phyloP scores from a whole-genome alignment of 2,113 vertebrate genomes.

The Promerops cafer region DNA sequence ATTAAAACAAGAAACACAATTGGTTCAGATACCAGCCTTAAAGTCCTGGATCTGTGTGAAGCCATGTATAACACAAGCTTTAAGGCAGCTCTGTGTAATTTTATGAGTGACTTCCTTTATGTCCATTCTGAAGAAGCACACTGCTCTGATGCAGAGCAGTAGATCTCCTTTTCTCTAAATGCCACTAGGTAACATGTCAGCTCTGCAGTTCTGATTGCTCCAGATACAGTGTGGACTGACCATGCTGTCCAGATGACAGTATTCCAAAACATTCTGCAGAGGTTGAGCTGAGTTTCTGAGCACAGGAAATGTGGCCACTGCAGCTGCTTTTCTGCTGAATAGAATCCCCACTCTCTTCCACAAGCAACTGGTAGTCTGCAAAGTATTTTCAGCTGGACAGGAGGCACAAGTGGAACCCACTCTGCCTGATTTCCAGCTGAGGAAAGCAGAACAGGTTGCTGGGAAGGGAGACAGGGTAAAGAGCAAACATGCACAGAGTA shows the following conservation, averaged over 20 bases:
- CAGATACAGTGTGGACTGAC: neutral
- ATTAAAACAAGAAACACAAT: neutral
- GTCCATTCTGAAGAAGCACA: neutral
- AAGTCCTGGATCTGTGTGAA: neutral
- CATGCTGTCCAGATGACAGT: neutral
- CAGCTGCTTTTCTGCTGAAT: neutral
- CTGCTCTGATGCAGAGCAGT: neutral
- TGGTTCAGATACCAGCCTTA: neutral
- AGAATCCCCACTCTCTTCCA: neutral
- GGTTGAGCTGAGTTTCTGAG: rapidly evolving
- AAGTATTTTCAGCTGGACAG: neutral
- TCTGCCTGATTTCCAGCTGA: neutral
- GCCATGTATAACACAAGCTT: neutral
- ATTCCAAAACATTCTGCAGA: neutral
- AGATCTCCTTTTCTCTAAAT: neutral
- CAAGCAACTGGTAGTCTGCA: neutral
- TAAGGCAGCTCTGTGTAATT: neutral
- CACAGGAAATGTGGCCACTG: neutral
- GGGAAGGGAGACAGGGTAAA: neutral
- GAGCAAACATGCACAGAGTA: neutral
- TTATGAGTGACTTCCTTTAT: neutral
- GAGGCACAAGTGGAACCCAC: neutral
- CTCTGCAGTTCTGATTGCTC: neutral
- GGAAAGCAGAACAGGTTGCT: neutral
- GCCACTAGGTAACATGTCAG: neutral